Evolutionary conservation across 1,140 invertebrate genomes (phyloP).

Genomic region (Diploscapter pachys): DNA sequence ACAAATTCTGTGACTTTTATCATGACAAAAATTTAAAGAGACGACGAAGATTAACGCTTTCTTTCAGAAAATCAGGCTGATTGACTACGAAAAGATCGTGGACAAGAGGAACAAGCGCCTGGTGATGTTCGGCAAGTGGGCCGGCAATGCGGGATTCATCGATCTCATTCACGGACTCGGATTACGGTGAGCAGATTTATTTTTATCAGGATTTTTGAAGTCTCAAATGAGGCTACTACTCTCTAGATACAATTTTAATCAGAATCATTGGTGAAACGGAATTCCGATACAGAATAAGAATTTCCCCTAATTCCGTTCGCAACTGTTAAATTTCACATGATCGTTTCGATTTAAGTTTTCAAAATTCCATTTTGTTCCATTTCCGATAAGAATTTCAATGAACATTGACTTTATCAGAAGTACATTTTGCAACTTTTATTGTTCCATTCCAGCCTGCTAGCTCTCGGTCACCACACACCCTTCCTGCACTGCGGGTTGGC

Average conservation of each 20-base stretch:
- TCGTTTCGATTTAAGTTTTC: too few relatives aligned
- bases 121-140: conserved; percentile 98
- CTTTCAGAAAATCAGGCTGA: conserved; percentile 77
- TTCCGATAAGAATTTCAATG: too few relatives aligned
- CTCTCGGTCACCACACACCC: conserved; percentile 94
- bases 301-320: too few relatives aligned
- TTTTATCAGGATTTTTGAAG: not conserved
- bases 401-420: too few relatives aligned
- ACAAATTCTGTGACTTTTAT: too few relatives aligned
- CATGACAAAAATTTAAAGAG: too few relatives aligned
- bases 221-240: not conserved
- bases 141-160: conserved; percentile 95
- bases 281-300: too few relatives aligned
- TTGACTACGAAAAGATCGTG: conserved; percentile 95
- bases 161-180: conserved; percentile 96
- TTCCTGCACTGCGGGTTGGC: conserved; percentile 98
- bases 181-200: conserved; percentile 64
- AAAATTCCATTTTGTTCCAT: too few relatives aligned
- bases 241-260: too few relatives aligned
- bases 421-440: too few relatives aligned
- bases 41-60: not conserved
- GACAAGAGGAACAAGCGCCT: conserved; percentile 81
- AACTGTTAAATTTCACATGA: too few relatives aligned
- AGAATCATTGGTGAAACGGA: too few relatives aligned
- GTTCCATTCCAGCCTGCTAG: conserved; percentile 64